A percentile compares a stretch with the other conserved stretches of the same genome.
These are phyloP conservation scores for Sminthurinus aureus DNA, from an alignment of 2,888 invertebrate genomes.

Conservation along the genomic window DNA sequence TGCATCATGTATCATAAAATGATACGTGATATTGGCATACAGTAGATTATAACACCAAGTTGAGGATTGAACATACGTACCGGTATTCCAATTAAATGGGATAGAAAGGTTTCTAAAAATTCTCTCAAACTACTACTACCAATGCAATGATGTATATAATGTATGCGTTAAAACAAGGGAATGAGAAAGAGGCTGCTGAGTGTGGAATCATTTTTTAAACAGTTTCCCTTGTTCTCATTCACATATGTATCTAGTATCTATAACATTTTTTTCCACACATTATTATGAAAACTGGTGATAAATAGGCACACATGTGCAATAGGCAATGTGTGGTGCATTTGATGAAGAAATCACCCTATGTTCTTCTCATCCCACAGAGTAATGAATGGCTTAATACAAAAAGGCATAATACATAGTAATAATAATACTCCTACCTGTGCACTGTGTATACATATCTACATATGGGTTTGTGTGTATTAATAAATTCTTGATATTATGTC, in stretches of 20 bases:
- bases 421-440: too few species aligned
- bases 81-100: slow-evolving; percentile 2
- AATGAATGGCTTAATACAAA: too few species aligned
- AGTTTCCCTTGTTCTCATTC: slow-evolving; percentile 23
- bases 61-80: slow-evolving; percentile 1
- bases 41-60: neutral
- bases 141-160: neutral
- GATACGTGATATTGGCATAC: too few species aligned
- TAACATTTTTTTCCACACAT: neutral
- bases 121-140: neutral
- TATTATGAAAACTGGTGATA: neutral
- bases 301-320: neutral
- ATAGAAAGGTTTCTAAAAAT: neutral
- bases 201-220: slow-evolving; percentile 16
- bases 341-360: neutral
- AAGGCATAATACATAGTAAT: too few species aligned
- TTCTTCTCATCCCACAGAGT: too few species aligned
- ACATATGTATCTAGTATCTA: neutral
- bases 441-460: too few species aligned
- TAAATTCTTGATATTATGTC: neutral
- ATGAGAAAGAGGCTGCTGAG: slow-evolving; percentile 6
- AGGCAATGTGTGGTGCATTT: neutral
- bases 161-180: neutral
- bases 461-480: too few species aligned
- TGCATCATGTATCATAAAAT: neutral